phyloP scores from a whole-genome alignment of 2,797 vertebrate species.

The Phrynocephalus vlangalii region DNA sequence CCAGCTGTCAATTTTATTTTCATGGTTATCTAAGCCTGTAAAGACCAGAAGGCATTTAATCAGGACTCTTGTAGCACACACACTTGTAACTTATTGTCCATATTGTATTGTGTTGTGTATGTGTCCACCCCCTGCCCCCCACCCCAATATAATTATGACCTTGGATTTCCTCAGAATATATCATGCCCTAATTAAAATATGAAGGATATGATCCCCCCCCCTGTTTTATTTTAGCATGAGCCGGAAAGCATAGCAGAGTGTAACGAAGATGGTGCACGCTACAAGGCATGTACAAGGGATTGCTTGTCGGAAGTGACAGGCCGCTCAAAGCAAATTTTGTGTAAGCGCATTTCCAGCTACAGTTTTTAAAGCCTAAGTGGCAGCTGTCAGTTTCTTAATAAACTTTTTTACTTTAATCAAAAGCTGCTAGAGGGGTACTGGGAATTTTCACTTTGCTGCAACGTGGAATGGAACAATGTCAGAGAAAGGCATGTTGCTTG shows the following conservation, averaged over 20 bases:
- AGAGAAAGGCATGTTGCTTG: neutral
- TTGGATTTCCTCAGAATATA: neutral
- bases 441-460: conserved; percentile 22
- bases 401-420: conserved; percentile 21
- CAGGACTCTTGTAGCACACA: neutral
- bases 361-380: conserved; percentile 18
- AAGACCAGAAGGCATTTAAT: conserved; percentile 5
- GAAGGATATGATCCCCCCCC: neutral
- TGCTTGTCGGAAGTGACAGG: conserved; percentile 10
- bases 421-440: conserved; percentile 23
- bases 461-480: neutral
- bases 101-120: neutral
- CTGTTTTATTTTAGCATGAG: neutral
- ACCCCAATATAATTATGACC: neutral
- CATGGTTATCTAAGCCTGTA: neutral
- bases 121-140: neutral
- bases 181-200: conserved; percentile 14
- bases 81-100: neutral
- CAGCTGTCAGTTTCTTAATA: conserved; percentile 37
- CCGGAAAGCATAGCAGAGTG: neutral
- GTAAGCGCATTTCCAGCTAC: conserved; percentile 28
- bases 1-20: conserved; percentile 35
- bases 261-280: neutral
- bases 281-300: conserved; percentile 15
- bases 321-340: conserved; percentile 17